Percentiles rank a stretch among this genome's conserved stretches.
These are phyloP conservation scores for Pagrus major DNA, from an alignment of 2,113 vertebrate genomes.

Conservation along the genomic window DNA sequence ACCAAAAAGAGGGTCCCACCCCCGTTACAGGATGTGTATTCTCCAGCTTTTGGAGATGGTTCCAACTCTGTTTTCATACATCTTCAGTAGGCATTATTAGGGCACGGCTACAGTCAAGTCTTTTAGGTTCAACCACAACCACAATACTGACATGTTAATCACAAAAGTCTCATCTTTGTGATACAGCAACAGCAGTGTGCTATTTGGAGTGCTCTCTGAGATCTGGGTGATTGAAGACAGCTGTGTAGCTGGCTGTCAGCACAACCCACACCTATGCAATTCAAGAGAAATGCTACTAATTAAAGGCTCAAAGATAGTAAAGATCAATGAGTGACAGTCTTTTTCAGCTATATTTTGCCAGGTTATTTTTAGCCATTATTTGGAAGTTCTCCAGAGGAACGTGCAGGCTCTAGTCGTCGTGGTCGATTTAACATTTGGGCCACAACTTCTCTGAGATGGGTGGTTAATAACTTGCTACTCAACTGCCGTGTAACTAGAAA, in stretches of 20 bases:
- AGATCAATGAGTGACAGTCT: slow-evolving; percentile 17
- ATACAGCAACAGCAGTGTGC: not conserved
- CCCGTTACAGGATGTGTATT: no score
- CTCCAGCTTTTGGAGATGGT: not conserved
- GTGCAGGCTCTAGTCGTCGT: not conserved
- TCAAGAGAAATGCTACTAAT: not conserved
- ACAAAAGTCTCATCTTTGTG: not conserved
- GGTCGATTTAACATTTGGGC: slow-evolving; percentile 4
- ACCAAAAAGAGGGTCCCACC: no score
- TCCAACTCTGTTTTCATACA: not conserved
- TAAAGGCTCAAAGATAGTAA: not conserved
- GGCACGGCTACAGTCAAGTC: not conserved
- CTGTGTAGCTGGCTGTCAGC: not conserved
- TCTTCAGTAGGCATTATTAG: not conserved
- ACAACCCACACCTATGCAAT: slow-evolving; percentile 1
- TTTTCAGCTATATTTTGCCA: slow-evolving; percentile 23
- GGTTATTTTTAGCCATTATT: slow-evolving; percentile 30
- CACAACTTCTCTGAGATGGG: not conserved
- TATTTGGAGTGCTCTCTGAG: not conserved
- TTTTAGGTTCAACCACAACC: not conserved
- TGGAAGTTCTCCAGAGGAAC: not conserved
- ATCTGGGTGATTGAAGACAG: not conserved
- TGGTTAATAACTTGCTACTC: not conserved
- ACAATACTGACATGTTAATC: not conserved
- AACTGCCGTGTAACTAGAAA: not conserved